Base-by-base conservation (phyloP, 2,797 vertebrate genomes). In the Acrossocheilus wenchowensis region DNA sequence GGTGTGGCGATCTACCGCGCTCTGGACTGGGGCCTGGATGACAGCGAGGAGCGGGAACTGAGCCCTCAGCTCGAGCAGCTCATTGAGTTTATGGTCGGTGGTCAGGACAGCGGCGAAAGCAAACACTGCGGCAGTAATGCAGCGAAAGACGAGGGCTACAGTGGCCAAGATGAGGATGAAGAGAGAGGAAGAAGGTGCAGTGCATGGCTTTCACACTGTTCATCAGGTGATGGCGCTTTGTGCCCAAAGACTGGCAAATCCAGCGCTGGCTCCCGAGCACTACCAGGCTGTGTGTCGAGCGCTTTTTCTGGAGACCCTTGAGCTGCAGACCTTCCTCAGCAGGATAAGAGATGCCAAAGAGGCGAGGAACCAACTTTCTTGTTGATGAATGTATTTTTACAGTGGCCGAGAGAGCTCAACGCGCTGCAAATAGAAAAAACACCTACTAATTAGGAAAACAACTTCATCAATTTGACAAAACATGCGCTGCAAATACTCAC, bases 271-370 rank as follows among this genome's bases (percentile, higher is more conserved):
- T 0, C 94, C 95, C 0, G 92, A 94, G 0, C 98, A 99, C 89
- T 99, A 99, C 94, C 98, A 98, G 94, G 97, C 97, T 0, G 98
- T 99, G 11, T 99, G 98, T 92, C 94, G 97, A 0, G 98, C 98
- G 0, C 96, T 99, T 57, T 97, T 98, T 2, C 93, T 98, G 0
- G 98, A 99, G 93, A 98, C 98, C 0, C 92, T 98, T 92, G 98
- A 99, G 94, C 96, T 99, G 86, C 97, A 96, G 90, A 98, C 97
- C 69, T 99, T 99, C 93, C 97, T 99, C 2, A 90, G 92, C 92
- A 97, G 96, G 89, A 98, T 99, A 90, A 95, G 92, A 0, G 96
- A 99, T 0, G 97, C 97, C 87, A 99, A 99, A 91, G 95, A 98
- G 97, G 98, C 99, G 87, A 87, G 92, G 80, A 79, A 23, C 17